These are phyloP conservation scores for Apus apus DNA, from an alignment of 2,113 vertebrate genomes.

Conservation along the genomic window DNA sequence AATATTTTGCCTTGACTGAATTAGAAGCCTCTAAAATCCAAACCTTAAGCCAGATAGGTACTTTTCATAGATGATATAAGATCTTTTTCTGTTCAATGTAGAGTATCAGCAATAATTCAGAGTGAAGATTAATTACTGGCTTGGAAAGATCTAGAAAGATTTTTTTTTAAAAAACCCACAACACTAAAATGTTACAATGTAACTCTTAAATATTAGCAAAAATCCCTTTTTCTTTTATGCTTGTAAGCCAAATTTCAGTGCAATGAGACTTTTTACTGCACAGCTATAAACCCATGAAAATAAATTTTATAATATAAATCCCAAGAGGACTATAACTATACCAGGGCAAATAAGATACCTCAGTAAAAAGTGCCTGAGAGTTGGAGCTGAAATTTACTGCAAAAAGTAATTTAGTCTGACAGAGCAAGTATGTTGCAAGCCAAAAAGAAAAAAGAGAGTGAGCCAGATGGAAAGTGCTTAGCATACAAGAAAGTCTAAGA, in stretches of 20 bases:
- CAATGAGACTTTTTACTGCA: background rate
- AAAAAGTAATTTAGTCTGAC: constrained; percentile 32
- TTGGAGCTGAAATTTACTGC: constrained; percentile 43
- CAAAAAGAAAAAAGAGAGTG: background rate
- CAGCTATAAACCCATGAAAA: constrained; percentile 2
- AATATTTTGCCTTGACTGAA: background rate
- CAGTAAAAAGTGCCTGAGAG: constrained; percentile 38
- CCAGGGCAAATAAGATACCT: constrained; percentile 28
- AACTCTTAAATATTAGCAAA: background rate
- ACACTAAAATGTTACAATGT: background rate
- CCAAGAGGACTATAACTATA: constrained; percentile 12
- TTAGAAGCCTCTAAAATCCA: background rate
- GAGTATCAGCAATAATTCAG: background rate
- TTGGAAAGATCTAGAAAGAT: background rate
- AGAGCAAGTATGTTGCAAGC: background rate
- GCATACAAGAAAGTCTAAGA: background rate
- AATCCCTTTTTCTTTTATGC: background rate
- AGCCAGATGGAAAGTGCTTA: background rate
- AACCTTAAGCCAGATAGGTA: background rate
- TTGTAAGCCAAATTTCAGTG: background rate
- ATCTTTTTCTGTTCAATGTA: background rate
- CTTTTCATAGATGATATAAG: background rate
- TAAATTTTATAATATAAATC: constrained; percentile 37
- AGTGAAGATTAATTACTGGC: background rate
- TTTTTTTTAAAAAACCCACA: background rate